Evolutionary conservation across 2,113 vertebrate genomes (phyloP).

Genomic region (Speoplatyrhinus poulsoni): DNA sequence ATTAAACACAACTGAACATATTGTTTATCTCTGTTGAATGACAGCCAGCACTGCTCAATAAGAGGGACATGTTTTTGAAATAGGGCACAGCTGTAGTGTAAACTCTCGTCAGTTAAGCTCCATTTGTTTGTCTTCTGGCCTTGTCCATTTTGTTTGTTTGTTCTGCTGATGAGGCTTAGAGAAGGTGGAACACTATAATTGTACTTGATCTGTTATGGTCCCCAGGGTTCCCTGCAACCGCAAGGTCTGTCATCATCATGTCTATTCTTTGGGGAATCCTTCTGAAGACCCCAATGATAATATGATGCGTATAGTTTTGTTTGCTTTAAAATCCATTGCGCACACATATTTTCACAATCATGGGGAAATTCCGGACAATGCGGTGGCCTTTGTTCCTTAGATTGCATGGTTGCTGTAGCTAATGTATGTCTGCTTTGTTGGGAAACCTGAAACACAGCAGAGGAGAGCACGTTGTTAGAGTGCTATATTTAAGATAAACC

Average conservation of each 20-base stretch:
- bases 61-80: constrained; percentile 41
- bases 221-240: constrained; percentile 23
- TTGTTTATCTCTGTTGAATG: constrained; percentile 33
- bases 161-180: constrained; percentile 49
- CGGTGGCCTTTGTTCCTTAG: constrained; percentile 71
- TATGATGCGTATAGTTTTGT: not conserved
- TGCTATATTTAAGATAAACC: constrained; percentile 13
- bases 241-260: constrained; percentile 18
- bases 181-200: constrained; percentile 50
- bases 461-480: constrained; percentile 51
- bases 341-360: constrained; percentile 22
- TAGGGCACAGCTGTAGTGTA: constrained; percentile 54
- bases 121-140: constrained; percentile 44
- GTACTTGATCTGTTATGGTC: constrained; percentile 43
- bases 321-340: constrained; percentile 1
- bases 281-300: constrained; percentile 23
- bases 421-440: constrained; percentile 97
- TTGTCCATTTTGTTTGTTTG: constrained; percentile 57
- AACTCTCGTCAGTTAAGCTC: constrained; percentile 56
- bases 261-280: constrained; percentile 41
- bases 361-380: constrained; percentile 44
- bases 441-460: constrained; percentile 79
- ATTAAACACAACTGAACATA: constrained; percentile 53
- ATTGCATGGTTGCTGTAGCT: constrained; percentile 98
- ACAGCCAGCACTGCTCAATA: constrained; percentile 33